These are phyloP conservation scores for Chalcosyrphus nemorum DNA, from an alignment of 2,888 invertebrate genomes.

Conservation along the genomic window DNA sequence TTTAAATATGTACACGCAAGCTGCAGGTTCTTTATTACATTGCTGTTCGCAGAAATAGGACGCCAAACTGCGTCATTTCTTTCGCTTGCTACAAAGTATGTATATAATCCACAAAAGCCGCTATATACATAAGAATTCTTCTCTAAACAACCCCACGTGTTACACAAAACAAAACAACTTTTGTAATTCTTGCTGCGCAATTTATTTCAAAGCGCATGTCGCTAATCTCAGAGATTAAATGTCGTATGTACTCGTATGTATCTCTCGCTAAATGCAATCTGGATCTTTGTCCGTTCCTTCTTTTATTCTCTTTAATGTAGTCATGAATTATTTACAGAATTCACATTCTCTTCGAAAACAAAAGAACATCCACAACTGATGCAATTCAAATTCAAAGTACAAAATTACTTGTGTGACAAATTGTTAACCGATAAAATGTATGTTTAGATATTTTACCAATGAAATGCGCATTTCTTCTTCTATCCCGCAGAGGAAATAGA, in stretches of 20 bases:
- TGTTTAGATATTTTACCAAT: neutral
- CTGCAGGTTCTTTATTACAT: no score
- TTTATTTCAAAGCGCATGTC: constrained; percentile 28
- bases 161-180: neutral
- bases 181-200: constrained; percentile 24
- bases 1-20: no score
- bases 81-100: neutral
- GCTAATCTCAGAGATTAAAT: neutral
- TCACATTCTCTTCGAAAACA: neutral
- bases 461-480: neutral
- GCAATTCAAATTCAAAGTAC: constrained; percentile 18
- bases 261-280: neutral
- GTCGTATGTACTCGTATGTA: no score
- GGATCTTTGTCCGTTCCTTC: neutral
- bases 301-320: neutral
- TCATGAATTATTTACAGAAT: neutral
- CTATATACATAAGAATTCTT: neutral
- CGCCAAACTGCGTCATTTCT: constrained; percentile 18
- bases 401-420: neutral
- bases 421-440: neutral
- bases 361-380: constrained; percentile 7
- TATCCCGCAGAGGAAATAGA: neutral
- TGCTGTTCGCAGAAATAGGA: no score
- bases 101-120: neutral
- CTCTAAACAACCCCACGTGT: neutral